phyloP scores from a whole-genome alignment of 2,113 vertebrate genomes.

The Nycticebus coucang region DNA sequence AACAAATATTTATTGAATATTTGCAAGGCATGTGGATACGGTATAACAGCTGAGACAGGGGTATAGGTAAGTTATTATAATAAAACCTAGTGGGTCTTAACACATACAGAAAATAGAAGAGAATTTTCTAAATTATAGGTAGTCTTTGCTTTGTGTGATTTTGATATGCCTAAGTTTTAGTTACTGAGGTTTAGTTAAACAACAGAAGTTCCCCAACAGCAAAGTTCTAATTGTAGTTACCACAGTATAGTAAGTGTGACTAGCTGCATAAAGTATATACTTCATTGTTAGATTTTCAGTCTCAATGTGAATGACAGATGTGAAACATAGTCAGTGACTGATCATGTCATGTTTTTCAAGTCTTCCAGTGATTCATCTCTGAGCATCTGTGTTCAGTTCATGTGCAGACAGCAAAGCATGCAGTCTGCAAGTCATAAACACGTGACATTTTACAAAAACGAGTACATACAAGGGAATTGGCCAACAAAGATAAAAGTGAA shows the following conservation, averaged over 20 bases:
- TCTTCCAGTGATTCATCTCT: neutral
- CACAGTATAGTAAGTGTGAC: neutral
- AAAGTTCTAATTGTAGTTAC: neutral
- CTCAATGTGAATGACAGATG: neutral
- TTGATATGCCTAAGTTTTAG: neutral
- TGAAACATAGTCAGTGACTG: neutral
- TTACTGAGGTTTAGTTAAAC: neutral
- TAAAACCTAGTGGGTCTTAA: neutral
- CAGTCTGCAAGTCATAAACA: neutral
- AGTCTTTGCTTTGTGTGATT: neutral
- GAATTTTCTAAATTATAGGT: neutral
- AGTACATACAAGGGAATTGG: neutral
- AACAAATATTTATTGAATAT: neutral
- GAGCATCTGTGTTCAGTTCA: neutral
- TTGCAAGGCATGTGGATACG: no score
- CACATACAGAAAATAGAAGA: neutral
- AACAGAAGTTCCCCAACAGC: neutral
- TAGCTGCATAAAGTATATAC: neutral
- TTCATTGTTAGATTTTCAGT: neutral
- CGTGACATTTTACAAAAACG: neutral
- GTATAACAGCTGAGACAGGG: neutral
- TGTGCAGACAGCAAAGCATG: neutral
- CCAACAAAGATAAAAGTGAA: neutral
- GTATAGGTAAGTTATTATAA: neutral
- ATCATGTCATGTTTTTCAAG: neutral